Base-by-base conservation (phyloP, 1,140 invertebrate genomes). In the Eumaeus atala region DNA sequence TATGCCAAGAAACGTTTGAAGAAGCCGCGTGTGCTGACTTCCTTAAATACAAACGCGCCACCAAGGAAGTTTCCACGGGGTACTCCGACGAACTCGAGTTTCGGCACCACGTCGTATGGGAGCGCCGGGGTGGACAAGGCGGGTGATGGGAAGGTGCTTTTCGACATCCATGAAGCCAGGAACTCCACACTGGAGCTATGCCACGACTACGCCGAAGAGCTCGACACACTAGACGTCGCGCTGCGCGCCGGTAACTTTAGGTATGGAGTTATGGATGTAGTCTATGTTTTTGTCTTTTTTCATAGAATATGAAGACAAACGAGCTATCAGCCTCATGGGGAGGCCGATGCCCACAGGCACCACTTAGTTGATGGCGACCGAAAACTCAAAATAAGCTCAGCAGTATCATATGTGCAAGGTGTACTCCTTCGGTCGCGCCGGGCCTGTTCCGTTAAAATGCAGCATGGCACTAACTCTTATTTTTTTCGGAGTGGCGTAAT, bases 171-270 rank as follows among this genome's bases (percentile, higher is more conserved):
- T 21, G 86, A 88, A 60, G 86, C 86, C 0, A 76, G 81, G 47
- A 87, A 88, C 54, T 77, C 80, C 9, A 86, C 80, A 7, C 58
- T 88, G 64, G 74, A 82, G 47, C 66, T 84, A n/a, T 88, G 87
- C 62, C 86, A 87, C 58, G 82, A 84, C 35, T 84, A 85, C 37
- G 71, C 70, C 35, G 73, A 83, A 16, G 84, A 85, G 62, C 72
- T 85, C 70, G 84, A 87, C 62, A 83, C 80, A 53, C 66, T 87
- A 56, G 74, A 81, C 50, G 67, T 87, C 28, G 81, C 82, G 47
- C 72, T 84, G 60, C 80, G 84, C 75, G 84, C 82, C 62, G 84
- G 84, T 53, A 87, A 87, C 64, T 87, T 87, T 77, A 87, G 84
- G 84, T 87, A 73, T 63, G 61, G 67, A 17, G 8, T 28, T 50